Evolutionary conservation across 2,888 invertebrate genomes (phyloP), one percentile per base, ranked within the genome.

Genomic region (Venusia cambrica): DNA sequence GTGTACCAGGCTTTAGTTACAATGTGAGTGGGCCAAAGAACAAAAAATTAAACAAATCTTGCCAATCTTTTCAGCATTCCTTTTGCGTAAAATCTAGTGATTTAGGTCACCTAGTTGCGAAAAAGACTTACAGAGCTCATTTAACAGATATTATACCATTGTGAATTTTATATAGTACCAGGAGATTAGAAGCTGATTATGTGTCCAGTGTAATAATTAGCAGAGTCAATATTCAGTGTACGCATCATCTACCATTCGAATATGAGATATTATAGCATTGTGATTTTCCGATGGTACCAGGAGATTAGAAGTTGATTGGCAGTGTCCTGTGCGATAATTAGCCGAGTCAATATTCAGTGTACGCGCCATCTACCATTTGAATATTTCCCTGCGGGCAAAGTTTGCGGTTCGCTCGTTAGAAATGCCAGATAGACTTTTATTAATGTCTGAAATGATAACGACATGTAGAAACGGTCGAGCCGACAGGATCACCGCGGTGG

Each of bases 391-490:
- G 45, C 48, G 64, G 63, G 46, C 54, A 14, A 74, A 73, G 64
- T 78, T 76, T 63, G 66, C 53, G 58, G 62, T 48, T 45, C 48
- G 54, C 62, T 69, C 58, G 64, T 68, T 71, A 68, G 57, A 69
- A 67, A 58, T 54, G 50, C 53, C 45, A 62, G 62, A 64, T 68
- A 69, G 63, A 74, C 70, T 78, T 76, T 76, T 79, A 76, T 73
- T 74, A 73, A 76, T 77, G 70, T 72, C 67, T 65, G 61, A 75
- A 78, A 77, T 75, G 64, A 75, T 77, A 77, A 77, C 69, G 73
- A 75, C 70, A 67, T 74, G 69, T 68, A 62, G 59, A n/a, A n/a
- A n/a, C 54, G 38, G 41, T 42, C 34, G 38, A 51, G 56, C 61
- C 63, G 55, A 51, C 62, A 51, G 62, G 66, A 75, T 73, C 73